Base-by-base conservation (phyloP, 2,113 vertebrate species). In the Callopanchax toddi region DNA sequence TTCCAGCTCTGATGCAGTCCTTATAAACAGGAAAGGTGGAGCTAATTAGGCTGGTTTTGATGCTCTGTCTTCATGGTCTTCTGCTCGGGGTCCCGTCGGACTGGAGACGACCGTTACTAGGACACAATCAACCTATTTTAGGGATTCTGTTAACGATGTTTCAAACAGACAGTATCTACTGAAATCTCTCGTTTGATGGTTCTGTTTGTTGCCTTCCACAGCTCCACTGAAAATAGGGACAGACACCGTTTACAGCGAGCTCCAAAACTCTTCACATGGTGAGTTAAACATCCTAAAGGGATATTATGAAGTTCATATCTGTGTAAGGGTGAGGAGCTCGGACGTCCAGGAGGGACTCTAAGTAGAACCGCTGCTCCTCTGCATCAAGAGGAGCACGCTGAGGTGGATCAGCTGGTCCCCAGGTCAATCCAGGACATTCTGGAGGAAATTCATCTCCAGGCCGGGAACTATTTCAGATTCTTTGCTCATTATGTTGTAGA, bases 171-270 rank as follows among this genome's bases (percentile, higher is more conserved):
- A 39, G 7, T 53, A 56, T 74, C 67, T 62, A 4, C 46, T 44
- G 2, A 61, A 71, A n/a, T 26, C 54, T 4, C 6, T 32, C 53
- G 18, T 71, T 76, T 81, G 67, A 72, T 78, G 76, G 51, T 23
- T 34, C 34, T 78, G 53, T 81, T 69, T 44, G 34, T 45, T 78
- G 42, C 76, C 71, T 21, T n/a, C 57, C 52, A 53, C 85, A 92
- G 91, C 59, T 74, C 90, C 83, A 3, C 23, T 87, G 65, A 91
- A 56, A 60, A 91, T 88, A 89, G 91, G 90, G 60, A 92, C 92
- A 15, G 92, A 93, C 44, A 93, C 92, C 0, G 91, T 92, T 40
- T 93, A 93, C 90, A 92, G 87, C 32, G 92, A 93, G 78, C 87
- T 93, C 50, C 89, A 91, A 69, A 91, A 85, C 60, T 51, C 84